phyloP scores from a whole-genome alignment of 2,113 vertebrate species.

The Deroptyus accipitrinus region DNA sequence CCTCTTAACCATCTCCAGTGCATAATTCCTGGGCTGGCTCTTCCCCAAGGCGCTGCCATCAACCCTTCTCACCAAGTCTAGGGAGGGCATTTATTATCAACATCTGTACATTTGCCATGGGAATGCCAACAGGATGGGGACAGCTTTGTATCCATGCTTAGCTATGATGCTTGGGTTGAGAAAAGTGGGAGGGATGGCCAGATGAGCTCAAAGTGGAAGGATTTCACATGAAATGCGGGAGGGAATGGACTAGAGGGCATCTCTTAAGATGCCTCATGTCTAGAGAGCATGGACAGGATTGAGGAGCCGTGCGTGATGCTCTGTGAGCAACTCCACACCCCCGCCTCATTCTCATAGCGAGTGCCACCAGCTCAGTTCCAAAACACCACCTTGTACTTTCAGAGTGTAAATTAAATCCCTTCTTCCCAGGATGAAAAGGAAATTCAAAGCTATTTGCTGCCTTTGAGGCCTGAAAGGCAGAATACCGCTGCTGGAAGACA shows the following conservation, averaged over 20 bases:
- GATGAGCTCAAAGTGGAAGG: background rate
- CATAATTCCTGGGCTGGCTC: background rate
- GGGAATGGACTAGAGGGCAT: background rate
- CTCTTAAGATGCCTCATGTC: background rate
- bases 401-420: background rate
- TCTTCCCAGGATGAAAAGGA: background rate
- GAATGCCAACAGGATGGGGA: background rate
- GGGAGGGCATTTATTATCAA: background rate
- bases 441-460: background rate
- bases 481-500: background rate
- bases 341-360: background rate
- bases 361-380: background rate
- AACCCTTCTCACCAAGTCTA: background rate
- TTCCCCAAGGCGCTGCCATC: background rate
- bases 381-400: background rate
- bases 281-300: background rate
- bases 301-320: background rate
- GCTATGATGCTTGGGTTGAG: rapidly evolving
- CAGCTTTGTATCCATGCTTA: background rate
- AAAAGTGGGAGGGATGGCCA: background rate
- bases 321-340: background rate
- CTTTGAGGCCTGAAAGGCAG: background rate
- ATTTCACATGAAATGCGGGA: background rate
- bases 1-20: background rate
- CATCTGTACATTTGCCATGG: rapidly evolving